Base-by-base conservation (phyloP, 2,888 invertebrate genomes). In the Drosophila picticornis region DNA sequence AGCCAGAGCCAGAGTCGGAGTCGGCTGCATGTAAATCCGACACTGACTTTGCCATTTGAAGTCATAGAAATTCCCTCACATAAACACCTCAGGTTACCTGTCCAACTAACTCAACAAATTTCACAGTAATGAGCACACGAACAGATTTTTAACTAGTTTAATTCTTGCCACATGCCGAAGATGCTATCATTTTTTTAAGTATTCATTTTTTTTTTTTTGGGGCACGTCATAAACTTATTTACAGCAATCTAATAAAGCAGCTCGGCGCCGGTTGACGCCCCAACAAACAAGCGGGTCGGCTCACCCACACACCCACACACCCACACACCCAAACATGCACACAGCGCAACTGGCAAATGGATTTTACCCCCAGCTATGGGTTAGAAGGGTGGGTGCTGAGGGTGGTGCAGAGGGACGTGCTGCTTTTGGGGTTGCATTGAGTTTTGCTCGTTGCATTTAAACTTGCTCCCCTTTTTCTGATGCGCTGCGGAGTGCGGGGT, bases 371-470 rank as follows among this genome's bases (percentile, higher is more conserved):
- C 32, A 32, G 56, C 27, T 40, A n/a, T 60, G 51, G 29, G 51
- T 11, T 38, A 34, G 38, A 43, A 29, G 53, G n/a, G 19, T 40
- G 32, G 52, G 51, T n/a, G n/a, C n/a, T n/a, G n/a, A 16, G 32
- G 11, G 10, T 25, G 25, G 25, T 25, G 46, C 46, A 16, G 25
- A 22, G 34, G 55, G 51, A 59, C 64, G 59, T 53, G 69, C 50
- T 75, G 83, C 84, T 29, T 90, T 73, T 86, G 83, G 90, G 89
- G 90, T 83, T 84, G 82, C 86, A 87, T 87, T 89, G 90, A 87
- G 87, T 87, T 87, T 87, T 90, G 88, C 88, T 89, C 86, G 84
- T 69, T 90, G 91, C 86, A 90, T 86, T 87, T 87, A 90, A 87
- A 87, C 86, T 87, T 87, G 86, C 86, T 87, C 91, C 91, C 91